Conservation (phyloP, 2,888 invertebrate genomes). For the Lasioglossum morio region DNA sequence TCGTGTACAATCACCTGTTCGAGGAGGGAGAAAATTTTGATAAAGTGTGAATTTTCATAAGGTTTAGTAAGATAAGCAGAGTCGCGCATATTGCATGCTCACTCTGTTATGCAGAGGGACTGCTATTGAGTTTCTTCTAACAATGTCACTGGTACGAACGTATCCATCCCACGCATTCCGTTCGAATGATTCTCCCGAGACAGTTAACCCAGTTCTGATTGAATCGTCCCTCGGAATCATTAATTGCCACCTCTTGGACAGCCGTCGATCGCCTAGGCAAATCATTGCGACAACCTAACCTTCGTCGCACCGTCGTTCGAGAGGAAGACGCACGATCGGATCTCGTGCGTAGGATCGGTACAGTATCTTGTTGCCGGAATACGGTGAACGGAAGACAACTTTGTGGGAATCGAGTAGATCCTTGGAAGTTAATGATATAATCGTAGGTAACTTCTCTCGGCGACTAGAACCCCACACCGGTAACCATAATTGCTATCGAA, state of each 20-base stretch:
- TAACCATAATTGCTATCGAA: conserved; percentile 21
- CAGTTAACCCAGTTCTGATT: conserved; percentile 37
- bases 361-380: conserved; percentile 49
- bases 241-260: conserved; percentile 35
- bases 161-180: conserved; percentile 40
- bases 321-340: conserved; percentile 36
- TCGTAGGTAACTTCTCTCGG: conserved; percentile 43
- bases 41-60: not conserved
- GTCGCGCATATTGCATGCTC: not conserved
- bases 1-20: no score
- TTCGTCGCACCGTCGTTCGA: conserved; percentile 3
- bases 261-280: not conserved
- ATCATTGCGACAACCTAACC: conserved; percentile 24
- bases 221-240: conserved; percentile 47
- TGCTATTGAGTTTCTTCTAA: conserved; percentile 34
- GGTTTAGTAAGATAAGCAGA: not conserved
- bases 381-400: conserved; percentile 47
- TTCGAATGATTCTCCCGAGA: conserved; percentile 23
- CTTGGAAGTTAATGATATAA: conserved; percentile 42
- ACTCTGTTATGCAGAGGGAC: not conserved
- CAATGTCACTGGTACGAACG: conserved; percentile 60
- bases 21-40: not conserved
- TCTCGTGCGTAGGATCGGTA: conserved; percentile 15
- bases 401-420: conserved; percentile 41
- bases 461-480: conserved; percentile 9